Evolutionary conservation across 2,797 vertebrate genomes (phyloP), one percentile per base, ranked within the genome.

Genomic region (Aulostomus chinensis): DNA sequence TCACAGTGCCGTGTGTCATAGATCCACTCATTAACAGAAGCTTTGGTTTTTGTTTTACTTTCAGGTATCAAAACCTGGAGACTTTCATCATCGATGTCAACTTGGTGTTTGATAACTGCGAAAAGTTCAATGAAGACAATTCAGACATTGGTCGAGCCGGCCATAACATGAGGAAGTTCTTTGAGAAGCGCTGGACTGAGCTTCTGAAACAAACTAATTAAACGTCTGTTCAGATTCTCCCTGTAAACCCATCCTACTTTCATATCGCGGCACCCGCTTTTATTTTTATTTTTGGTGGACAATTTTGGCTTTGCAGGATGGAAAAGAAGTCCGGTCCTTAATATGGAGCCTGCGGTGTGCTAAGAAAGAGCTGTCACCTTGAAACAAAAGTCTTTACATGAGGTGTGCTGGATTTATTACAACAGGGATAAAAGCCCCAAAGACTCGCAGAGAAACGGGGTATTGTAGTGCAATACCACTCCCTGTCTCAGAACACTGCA

Each of bases 91-190:
- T 97, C 30, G 97, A 99, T 59, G 94, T 98, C 84, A 98, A 96
- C 90, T 90, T 99, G 89, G 96, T 99, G 72, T 99, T 97, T 86
- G 95, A 99, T 91, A 99, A 99, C 93, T 99, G 97, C 88, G 97
- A 99, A 93, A 99, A 96, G 76, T 99, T 95, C 88, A 99, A 99
- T 79, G 97, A 99, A 93, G 97, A 99, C 76, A 97, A 99, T 86
- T 99, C 97, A 54, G 97, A 99, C 84, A 98, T 99, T 79, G 97
- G 97, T 71, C 93, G 96, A 78, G 94, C 97, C 42, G 97, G 97
- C 73, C 97, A 99, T 83, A 98, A 91, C 91, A 99, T 99, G 97
- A 94, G 97, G 80, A 96, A 94, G 86, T 98, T 97, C 86, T 99
- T 99, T 76, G 96, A 99, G 91, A 98, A 94, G 89, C 93, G 96